phyloP scores from a whole-genome alignment of 2,797 vertebrate species.

The Sandelia bainsii region DNA sequence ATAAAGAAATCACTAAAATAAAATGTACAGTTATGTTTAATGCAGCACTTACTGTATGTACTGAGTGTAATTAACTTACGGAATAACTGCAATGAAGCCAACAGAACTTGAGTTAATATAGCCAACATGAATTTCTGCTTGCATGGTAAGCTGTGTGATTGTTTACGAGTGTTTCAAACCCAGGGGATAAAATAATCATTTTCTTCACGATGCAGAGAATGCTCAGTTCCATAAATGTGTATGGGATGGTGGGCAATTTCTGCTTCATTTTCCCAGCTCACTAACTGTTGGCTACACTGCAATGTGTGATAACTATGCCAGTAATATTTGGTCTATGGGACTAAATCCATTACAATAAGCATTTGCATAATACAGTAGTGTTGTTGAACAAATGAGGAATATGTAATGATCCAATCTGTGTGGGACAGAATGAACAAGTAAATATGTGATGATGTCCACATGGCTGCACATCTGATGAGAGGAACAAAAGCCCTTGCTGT shows the following conservation, averaged over 20 bases:
- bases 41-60: slow-evolving; percentile 18
- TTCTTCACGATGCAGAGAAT: slow-evolving; percentile 61
- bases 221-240: slow-evolving; percentile 66
- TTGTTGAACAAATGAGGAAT: slow-evolving; percentile 77
- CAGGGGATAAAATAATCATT: slow-evolving; percentile 69
- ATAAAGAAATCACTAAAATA: slow-evolving; percentile 34
- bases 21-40: slow-evolving; percentile 25
- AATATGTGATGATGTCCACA: slow-evolving; percentile 79
- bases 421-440: slow-evolving; percentile 73
- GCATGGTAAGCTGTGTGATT: slow-evolving; percentile 63
- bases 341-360: slow-evolving; percentile 78
- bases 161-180: slow-evolving; percentile 72
- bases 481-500: slow-evolving; percentile 59
- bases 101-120: slow-evolving; percentile 61
- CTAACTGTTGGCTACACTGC: slow-evolving; percentile 81
- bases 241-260: slow-evolving; percentile 75
- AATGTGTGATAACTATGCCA: slow-evolving; percentile 69
- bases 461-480: slow-evolving; percentile 70
- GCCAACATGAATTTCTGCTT: slow-evolving; percentile 62
- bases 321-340: slow-evolving; percentile 76
- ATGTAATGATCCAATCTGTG: slow-evolving; percentile 80
- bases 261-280: slow-evolving; percentile 80
- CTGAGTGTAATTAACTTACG: slow-evolving; percentile 58
- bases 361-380: slow-evolving; percentile 79
- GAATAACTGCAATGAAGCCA: slow-evolving; percentile 56